A percentile compares a stretch with the other conserved stretches of the same genome.
Conservation (phyloP, 30 jellyfish, hydroid and myxozoan genomes). For the Chironex yamaguchii region DNA sequence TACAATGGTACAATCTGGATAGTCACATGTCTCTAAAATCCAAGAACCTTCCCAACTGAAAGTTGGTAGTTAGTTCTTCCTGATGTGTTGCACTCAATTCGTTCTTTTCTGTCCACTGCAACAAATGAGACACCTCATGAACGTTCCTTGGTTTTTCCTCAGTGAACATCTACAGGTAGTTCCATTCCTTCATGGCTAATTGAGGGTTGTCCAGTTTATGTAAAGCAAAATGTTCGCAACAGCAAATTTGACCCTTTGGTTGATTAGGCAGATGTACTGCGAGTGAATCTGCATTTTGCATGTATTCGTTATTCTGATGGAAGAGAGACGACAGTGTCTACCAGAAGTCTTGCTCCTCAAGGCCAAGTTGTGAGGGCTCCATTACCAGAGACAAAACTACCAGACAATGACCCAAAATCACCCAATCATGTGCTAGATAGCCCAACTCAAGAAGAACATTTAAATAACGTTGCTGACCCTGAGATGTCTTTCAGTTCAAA, state of each 20-base stretch:
- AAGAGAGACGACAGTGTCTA: conserved; percentile 19
- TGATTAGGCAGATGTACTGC: conserved; percentile 34
- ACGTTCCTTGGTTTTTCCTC: conserved; percentile 27
- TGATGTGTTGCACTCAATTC: conserved; percentile 71
- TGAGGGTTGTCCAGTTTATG: conserved; percentile 4
- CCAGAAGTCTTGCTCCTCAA: conserved; percentile 40
- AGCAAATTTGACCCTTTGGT: conserved; percentile 40
- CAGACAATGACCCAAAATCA: not conserved
- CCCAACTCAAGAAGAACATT: conserved; percentile 20
- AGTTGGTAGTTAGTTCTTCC: conserved; percentile 58
- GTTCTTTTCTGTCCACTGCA: conserved; percentile 65
- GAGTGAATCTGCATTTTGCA: conserved; percentile 15
- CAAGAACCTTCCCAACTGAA: conserved; percentile 6
- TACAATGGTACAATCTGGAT: conserved; percentile 67
- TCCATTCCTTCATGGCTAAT: conserved; percentile 44
- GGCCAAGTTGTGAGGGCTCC: conserved; percentile 25
- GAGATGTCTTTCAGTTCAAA: conserved; percentile 13
- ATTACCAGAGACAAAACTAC: not conserved
- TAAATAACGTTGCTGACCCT: conserved; percentile 4
- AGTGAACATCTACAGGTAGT: conserved; percentile 18
- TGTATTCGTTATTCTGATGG: conserved; percentile 29
- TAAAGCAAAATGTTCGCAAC: conserved; percentile 19
- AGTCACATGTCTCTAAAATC: conserved; percentile 21
- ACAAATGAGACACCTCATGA: conserved; percentile 74
- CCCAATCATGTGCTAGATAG: conserved; percentile 30